Evolutionary conservation across 1,140 invertebrate genomes (phyloP).

Genomic region (Samia ricini): DNA sequence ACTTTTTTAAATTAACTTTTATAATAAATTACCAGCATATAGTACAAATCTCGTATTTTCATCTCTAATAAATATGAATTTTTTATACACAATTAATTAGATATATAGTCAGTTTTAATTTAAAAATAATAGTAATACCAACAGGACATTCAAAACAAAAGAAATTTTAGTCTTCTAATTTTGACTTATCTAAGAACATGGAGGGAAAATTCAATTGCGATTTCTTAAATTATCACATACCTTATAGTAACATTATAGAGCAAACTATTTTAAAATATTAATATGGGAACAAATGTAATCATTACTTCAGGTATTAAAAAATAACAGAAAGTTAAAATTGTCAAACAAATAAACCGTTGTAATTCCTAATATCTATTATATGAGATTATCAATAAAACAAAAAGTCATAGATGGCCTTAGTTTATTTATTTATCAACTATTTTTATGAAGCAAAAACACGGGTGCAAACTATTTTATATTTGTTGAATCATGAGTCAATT

Average conservation of each 20-base stretch:
- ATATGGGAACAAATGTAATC: not conserved
- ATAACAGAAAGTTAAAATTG: no score
- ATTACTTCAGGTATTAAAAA: no score
- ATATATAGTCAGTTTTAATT: not conserved
- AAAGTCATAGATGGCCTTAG: not conserved
- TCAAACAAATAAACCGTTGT: no score
- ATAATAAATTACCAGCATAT: not conserved
- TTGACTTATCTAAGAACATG: constrained; percentile 13
- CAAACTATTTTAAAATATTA: not conserved
- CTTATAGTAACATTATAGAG: constrained; percentile 11
- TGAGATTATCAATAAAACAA: not conserved
- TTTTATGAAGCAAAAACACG: no score
- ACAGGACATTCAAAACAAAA: not conserved
- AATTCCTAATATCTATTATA: no score
- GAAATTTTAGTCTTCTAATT: not conserved
- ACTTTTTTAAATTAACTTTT: not conserved
- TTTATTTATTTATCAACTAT: no score
- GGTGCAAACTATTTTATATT: no score
- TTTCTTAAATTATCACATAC: constrained; percentile 32
- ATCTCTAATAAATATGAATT: not conserved
- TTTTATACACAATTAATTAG: not conserved
- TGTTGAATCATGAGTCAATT: no score
- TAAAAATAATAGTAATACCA: not conserved
- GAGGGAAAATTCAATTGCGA: constrained; percentile 27
- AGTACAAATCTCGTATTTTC: not conserved